Conservation (phyloP, 2,113 vertebrate genomes). For the Furnarius figulus region DNA sequence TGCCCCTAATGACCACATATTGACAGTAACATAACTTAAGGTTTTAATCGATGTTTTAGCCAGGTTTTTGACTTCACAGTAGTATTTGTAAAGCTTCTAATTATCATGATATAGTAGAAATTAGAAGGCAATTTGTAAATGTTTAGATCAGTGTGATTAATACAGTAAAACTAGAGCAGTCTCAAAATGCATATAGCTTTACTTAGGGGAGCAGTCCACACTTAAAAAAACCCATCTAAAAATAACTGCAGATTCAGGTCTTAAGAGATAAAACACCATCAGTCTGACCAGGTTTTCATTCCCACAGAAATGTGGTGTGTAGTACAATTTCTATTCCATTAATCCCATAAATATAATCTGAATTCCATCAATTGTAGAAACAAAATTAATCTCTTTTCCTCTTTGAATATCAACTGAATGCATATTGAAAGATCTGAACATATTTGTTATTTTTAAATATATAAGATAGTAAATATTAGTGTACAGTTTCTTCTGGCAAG, state of each 20-base stretch:
- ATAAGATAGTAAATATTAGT: background rate
- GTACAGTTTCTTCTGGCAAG: background rate
- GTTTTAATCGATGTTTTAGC: conserved; percentile 45
- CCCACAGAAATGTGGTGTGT: background rate
- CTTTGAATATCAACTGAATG: background rate
- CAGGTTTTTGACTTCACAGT: conserved; percentile 25
- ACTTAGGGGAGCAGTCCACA: background rate
- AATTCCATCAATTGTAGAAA: background rate
- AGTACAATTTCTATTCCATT: background rate
- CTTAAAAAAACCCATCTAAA: background rate
- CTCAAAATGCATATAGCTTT: background rate
- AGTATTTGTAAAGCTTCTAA: conserved; percentile 55
- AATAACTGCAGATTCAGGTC: background rate
- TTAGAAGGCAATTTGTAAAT: conserved; percentile 52
- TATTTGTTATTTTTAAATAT: background rate
- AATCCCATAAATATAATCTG: background rate
- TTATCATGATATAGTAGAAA: conserved; percentile 43
- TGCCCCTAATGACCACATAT: conserved; percentile 55
- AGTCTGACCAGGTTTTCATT: background rate
- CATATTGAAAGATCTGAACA: background rate
- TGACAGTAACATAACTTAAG: conserved; percentile 57
- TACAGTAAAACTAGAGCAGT: background rate
- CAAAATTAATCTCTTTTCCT: background rate
- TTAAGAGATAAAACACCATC: background rate
- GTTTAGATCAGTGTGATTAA: background rate